A percentile compares a stretch with the other conserved stretches of the same genome.
phyloP scores from a whole-genome alignment of 2,113 vertebrate genomes.

The Pseudorasbora parva region DNA sequence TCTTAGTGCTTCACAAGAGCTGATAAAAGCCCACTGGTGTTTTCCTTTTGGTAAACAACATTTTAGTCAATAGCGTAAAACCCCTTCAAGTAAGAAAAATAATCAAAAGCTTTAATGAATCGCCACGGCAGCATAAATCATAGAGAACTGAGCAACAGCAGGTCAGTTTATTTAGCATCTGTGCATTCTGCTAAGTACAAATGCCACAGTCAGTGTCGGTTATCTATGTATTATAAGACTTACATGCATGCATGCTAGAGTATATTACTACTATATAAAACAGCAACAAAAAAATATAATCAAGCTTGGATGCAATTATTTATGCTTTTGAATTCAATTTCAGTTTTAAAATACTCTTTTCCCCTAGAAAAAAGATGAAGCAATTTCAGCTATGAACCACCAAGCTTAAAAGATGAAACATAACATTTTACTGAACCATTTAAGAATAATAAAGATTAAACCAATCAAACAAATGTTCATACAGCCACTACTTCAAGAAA shows the following conservation, averaged over 20 bases:
- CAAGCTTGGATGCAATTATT: too few relatives aligned
- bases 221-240: not conserved
- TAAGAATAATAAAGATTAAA: too few relatives aligned
- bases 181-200: not conserved
- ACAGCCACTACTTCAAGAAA: too few relatives aligned
- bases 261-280: too few relatives aligned
- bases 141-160: not conserved
- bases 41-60: constrained; percentile 20
- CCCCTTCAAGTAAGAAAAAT: not conserved
- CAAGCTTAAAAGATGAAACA: too few relatives aligned
- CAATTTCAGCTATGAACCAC: too few relatives aligned
- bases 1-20: not conserved
- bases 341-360: too few relatives aligned
- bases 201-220: not conserved
- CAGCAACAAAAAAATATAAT: too few relatives aligned
- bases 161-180: constrained; percentile 11
- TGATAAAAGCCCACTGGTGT: constrained; percentile 7
- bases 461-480: too few relatives aligned
- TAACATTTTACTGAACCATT: too few relatives aligned
- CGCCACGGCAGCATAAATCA: not conserved
- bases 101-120: constrained; percentile 1
- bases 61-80: constrained; percentile 6
- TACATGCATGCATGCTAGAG: not conserved
- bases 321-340: too few relatives aligned
- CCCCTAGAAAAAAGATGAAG: too few relatives aligned